A percentile compares a stretch with the other conserved stretches of the same genome.
Evolutionary conservation across 2,113 vertebrate species (phyloP).

Genomic region (Polyodon spathula): DNA sequence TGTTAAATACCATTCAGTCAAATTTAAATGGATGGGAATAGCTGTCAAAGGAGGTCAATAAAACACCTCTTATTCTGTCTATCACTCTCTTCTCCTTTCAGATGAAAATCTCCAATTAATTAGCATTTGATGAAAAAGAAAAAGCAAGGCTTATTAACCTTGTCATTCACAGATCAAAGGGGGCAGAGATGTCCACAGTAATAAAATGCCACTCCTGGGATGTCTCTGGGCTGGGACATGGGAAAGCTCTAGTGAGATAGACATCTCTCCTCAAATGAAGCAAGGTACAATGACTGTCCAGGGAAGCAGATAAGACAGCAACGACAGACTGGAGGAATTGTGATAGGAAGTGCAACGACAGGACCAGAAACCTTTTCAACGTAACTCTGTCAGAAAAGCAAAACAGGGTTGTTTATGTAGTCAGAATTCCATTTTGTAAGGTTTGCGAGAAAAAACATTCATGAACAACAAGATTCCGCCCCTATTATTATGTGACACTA

Average conservation of each 20-base stretch:
- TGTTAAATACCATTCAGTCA: background rate
- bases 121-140: constrained; percentile 16
- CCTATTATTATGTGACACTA: no score
- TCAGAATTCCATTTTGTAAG: no score
- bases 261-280: background rate
- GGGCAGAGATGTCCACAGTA: constrained; percentile 2
- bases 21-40: background rate
- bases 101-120: constrained; percentile 13
- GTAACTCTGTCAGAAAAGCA: no score
- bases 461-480: no score
- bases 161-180: constrained; percentile 21
- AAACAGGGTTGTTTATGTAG: no score
- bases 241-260: background rate
- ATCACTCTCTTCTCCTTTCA: no score
- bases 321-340: no score
- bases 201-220: constrained; percentile 15
- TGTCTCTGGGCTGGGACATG: background rate
- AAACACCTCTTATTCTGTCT: background rate
- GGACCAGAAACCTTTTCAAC: no score
- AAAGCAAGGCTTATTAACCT: constrained; percentile 19
- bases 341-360: no score
- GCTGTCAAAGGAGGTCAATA: constrained; percentile 11
- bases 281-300: background rate
- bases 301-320: background rate
- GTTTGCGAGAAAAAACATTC: no score